These are phyloP conservation scores for Prosopocoilus inquinatus DNA, from an alignment of 2,888 invertebrate species.

Conservation along the genomic window DNA sequence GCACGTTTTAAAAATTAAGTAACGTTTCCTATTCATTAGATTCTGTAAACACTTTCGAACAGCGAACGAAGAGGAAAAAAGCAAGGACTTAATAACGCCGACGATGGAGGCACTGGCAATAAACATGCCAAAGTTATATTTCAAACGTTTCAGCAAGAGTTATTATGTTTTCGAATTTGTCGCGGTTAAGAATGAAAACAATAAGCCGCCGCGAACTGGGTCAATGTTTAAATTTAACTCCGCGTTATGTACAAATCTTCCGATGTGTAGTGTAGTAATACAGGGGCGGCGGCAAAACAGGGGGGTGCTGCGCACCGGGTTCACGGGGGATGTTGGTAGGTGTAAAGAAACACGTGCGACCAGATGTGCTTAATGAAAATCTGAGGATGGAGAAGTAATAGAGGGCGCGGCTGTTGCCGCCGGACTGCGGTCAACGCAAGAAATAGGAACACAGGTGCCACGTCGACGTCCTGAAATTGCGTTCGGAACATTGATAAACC, in stretches of 20 bases:
- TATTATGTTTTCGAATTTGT: constrained; percentile 23
- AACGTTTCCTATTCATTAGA: no score
- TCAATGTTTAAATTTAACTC: constrained; percentile 28
- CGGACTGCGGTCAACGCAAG: constrained; percentile 37
- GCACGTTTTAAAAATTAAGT: no score
- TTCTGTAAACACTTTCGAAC: no score
- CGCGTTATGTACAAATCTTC: constrained; percentile 15
- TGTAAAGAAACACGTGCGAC: constrained; percentile 36
- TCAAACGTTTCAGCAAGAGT: constrained; percentile 3
- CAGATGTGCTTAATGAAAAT: constrained; percentile 42
- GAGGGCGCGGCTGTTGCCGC: constrained; percentile 33
- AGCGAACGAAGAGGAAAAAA: no score
- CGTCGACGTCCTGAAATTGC: constrained; percentile 31
- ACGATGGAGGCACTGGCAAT: no score
- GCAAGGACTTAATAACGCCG: no score
- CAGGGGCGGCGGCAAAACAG: constrained; percentile 18
- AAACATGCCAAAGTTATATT: no score
- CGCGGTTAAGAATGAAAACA: constrained; percentile 27
- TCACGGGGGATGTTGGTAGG: constrained; percentile 25
- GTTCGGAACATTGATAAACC: constrained; percentile 26
- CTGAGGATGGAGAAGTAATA: constrained; percentile 37
- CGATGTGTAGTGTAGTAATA: neutral
- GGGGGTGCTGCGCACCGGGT: constrained; percentile 23
- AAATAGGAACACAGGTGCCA: constrained; percentile 35
- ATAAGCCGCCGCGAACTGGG: constrained; percentile 23